Base-by-base conservation (phyloP, 53 echinoderm and acorn worm species). In the Paracentrotus lividus region DNA sequence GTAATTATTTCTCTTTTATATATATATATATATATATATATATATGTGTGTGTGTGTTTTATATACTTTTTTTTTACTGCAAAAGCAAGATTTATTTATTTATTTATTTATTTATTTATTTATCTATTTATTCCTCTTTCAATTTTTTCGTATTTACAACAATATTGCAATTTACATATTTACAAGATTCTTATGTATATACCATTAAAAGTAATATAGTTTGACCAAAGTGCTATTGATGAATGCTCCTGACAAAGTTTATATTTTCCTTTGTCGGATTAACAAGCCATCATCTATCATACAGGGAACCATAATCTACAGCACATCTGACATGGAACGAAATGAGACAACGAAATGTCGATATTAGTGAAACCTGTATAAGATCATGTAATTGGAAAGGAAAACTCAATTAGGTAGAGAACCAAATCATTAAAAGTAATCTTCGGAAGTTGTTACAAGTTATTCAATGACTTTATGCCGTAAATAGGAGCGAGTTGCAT, bases 401-500 rank as follows among this genome's bases (percentile, higher is more conserved):
- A 81, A 90, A 69, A 90, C 31, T 24, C 69, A 90, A 90, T 68
- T 68, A 69, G 64, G 43, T 34, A 64, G 64, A 68, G 29, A 90
- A 90, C 45, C 36, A 90, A 54, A 72, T 72, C 69, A 52, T 90
- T 90, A 90, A 36, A 90, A 69, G 54, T 33, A 90, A 42, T 68
- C 90, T 33, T 47, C 90, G 90, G 90, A 90, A 90, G 90, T 90
- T 16, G 47, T 90, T 90, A 90, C n/a, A 7, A 52, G 75, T 52
- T n/a, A 90, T 90, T 53, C 36, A 72, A 44, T 72, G 90, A 68
- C 90, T 90, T 72, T 90, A 72, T 69, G 52, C 72, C 51, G 69
- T 72, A 68, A 90, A 90, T 45, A 53, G 72, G 34, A 29, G 23
- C 16, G 61, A 59, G 89, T 13, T 64, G 65, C 89, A 89, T 64